Base-by-base conservation (phyloP, 1,140 invertebrate species). In the Macrobrachium rosenbergii region DNA sequence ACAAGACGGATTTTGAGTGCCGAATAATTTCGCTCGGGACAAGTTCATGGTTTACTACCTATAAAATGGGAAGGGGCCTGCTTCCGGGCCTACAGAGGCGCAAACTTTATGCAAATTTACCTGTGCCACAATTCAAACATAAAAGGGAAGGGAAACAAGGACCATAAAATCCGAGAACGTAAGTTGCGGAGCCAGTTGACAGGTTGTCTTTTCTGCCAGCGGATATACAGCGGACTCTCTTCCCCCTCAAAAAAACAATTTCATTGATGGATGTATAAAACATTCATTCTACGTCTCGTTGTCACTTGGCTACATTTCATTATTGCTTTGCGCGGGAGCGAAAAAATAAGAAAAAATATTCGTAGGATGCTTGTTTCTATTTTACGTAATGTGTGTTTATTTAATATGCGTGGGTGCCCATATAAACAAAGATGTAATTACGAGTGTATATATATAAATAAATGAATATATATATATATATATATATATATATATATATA, bases 191-290 rank as follows among this genome's bases (percentile, higher is more conserved):
- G 52, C 52, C 11, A 75, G 43, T 28, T 75, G 73, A 75, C 76
- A 78, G 10, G 43, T 23, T 62, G 59, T 28, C 76, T n/a, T 12
- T 78, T 52, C 37, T 21, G 19, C 2, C 17, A n/a, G 16, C 19
- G 28, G 19, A 78, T 28, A 78, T 28, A 21, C 52, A 52, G 52
- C 52, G 12, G 7, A 52, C 52, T 52, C 52, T 52, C 52, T 52
- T 5, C 6, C 7, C 12, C 12, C 52, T 5, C 12, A 16, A 21
- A 59, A 59, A 78, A 62, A 78, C 76, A 78, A 78, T 78, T 62
- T 59, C 76, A 78, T 78, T 78, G 76, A 78, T 78, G 76, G 76
- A n/a, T 60, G 76, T 60, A 62, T 78, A 78, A 78, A 78, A 78
- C 58, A 78, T 78, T 78, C 76, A 78, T 78, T 62, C 76, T 60